phyloP scores from a whole-genome alignment of 2,797 vertebrate genomes.

The Loriculus beryllinus region DNA sequence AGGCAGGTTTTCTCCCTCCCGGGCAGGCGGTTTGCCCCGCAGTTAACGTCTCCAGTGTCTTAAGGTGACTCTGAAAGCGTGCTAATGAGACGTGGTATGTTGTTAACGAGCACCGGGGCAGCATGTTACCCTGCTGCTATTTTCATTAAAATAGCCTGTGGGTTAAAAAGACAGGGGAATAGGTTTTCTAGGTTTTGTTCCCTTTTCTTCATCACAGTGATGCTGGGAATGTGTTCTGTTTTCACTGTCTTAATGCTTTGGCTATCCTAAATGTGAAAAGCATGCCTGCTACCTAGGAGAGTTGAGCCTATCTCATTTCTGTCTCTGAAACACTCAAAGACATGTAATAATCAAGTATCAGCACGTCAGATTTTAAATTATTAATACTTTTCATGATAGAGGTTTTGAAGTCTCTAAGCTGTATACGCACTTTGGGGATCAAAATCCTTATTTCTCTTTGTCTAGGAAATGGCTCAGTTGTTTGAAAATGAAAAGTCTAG shows the following conservation, averaged over 20 bases:
- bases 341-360: neutral
- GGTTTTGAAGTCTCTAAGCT: neutral
- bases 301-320: neutral
- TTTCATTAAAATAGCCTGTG: rapidly evolving
- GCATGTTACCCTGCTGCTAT: rapidly evolving
- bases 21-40: too few relatives aligned
- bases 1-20: rapidly evolving
- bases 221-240: rapidly evolving
- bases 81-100: rapidly evolving
- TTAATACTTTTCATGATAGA: neutral
- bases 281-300: neutral
- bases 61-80: rapidly evolving
- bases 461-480: neutral
- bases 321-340: neutral
- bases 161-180: neutral
- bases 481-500: neutral
- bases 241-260: neutral
- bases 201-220: neutral
- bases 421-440: rapidly evolving
- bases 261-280: neutral
- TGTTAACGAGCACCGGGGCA: rapidly evolving
- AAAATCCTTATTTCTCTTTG: neutral
- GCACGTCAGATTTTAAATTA: neutral
- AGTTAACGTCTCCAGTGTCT: rapidly evolving
- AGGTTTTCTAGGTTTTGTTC: neutral